phyloP scores from a whole-genome alignment of 2,888 invertebrate genomes.

The Coenonympha arcania region DNA sequence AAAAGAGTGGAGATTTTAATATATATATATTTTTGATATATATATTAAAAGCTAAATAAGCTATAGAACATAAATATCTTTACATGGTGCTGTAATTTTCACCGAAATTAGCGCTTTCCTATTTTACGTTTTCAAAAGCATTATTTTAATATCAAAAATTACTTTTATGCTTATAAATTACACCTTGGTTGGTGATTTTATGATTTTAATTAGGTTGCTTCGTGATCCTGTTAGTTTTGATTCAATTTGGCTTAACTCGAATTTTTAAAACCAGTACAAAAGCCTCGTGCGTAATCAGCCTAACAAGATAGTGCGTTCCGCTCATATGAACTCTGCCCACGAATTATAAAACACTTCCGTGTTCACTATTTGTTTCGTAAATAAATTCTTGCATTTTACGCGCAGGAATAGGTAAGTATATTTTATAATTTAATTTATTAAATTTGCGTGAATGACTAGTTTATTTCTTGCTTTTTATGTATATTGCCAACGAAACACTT shows the following conservation, averaged over 20 bases:
- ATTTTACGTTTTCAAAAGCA: neutral
- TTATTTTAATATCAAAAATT: neutral
- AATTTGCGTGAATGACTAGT: no score
- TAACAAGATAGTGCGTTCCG: slow-evolving; percentile 45
- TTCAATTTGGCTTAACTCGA: neutral
- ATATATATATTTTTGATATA: no score
- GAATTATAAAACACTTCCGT: slow-evolving; percentile 54
- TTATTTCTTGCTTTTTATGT: no score
- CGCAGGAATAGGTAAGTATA: neutral
- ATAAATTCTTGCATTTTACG: slow-evolving; percentile 25
- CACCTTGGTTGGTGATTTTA: no score
- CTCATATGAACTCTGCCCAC: slow-evolving; percentile 53
- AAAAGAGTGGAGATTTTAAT: no score
- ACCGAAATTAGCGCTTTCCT: no score
- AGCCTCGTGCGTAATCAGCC: slow-evolving; percentile 34
- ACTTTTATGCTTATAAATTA: neutral
- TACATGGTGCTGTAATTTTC: no score
- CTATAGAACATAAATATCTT: no score
- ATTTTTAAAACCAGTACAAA: neutral
- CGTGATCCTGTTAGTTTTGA: no score
- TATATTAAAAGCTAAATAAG: no score
- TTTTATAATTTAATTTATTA: slow-evolving; percentile 1
- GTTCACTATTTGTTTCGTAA: slow-evolving; percentile 38
- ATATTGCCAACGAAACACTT: no score
- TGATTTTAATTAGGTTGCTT: no score